Base-by-base conservation (phyloP, 2,888 invertebrate species). In the Athalia circularis region DNA sequence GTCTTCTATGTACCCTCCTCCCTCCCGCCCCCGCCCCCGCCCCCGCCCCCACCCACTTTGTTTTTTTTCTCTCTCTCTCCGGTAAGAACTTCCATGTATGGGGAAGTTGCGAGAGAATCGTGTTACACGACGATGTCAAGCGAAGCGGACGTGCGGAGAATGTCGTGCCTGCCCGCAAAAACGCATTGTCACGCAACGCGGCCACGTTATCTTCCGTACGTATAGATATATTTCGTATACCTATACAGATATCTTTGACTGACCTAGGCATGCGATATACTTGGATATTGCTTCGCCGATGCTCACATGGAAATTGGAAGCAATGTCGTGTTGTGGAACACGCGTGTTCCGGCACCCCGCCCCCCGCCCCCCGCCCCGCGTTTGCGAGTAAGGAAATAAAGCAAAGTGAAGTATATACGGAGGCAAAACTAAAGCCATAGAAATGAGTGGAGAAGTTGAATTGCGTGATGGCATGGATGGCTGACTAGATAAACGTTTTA, bases 401-500 rank as follows among this genome's bases (percentile, higher is more conserved):
- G 65, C 47, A 47, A 48, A 65, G 13, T 15, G 48, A 48, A 29
- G 65, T 48, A 48, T 48, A 48, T 15, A 54, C n/a, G n/a, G 13
- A 62, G 13, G 13, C 7, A 29, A 29, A 29, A 29, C 29, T 29
- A 29, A 29, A 29, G 29, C 29, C 29, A 29, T 29, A 29, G 29
- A 29, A n/a, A 54, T n/a, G 4, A 54, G 8, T 8, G 4, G 54
- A 54, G n/a, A 54, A n/a, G 8, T 8, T 4, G 47, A 13, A 43
- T 75, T 15, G 62, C 75, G 75, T 75, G 75, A 75, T 75, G 43
- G 68, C 54, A 43, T 15, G 15, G 72, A 59, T 43, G 47, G 68
- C 43, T 50, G 57, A 62, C 74, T 83, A 79, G 84, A 85, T 85
- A 85, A 86, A 86, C 84, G 83, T 83, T 82, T 85, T 87, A 85